Base-by-base conservation (phyloP, 2,888 invertebrate genomes). In the Euplagia quadripunctaria region DNA sequence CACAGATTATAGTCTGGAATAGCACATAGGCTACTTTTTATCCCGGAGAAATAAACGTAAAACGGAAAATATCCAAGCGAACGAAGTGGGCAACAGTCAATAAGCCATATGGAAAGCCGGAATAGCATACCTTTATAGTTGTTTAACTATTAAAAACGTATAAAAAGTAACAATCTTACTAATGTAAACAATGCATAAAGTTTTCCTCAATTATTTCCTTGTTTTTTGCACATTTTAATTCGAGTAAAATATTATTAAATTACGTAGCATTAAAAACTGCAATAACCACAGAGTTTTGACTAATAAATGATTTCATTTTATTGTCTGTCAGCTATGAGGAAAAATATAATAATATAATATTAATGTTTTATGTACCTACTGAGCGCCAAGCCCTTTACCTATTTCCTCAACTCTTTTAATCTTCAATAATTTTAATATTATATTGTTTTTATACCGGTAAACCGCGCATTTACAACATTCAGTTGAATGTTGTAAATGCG, bases 211-310 rank as follows among this genome's bases (percentile, higher is more conserved):
- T 12, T 63, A 9, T 81, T 83, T 83, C 81, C 81, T 79, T 74
- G 64, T 64, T 68, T 65, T 74, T 61, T 78, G 79, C 82, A 72
- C 49, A 43, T 52, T 65, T 64, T 65, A 82, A 76, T 82, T 75
- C 79, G 68, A 67, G 75, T 79, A 64, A 83, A 64, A 69, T 70
- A 65, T 71, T 64, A 16, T 42, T 71, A 70, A 14, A 64, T 74
- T 79, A 79, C 64, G 63, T 68, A 66, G 68, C 42, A 72, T 68
- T 68, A 68, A 72, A 61, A 68, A 52, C 65, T 58, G 71, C 63
- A 68, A 63, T 31, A 73, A 79, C 82, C 84, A 66, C 84, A 82
- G 42, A 67, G 46, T 74, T 81, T 79, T 72, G 74, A 79, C 77
- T 83, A 74, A 83, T 71, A 49, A 61, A 69, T 31, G 61, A 58